Evolutionary conservation across 2,113 vertebrate genomes (phyloP).

Genomic region (Myotis davidii): DNA sequence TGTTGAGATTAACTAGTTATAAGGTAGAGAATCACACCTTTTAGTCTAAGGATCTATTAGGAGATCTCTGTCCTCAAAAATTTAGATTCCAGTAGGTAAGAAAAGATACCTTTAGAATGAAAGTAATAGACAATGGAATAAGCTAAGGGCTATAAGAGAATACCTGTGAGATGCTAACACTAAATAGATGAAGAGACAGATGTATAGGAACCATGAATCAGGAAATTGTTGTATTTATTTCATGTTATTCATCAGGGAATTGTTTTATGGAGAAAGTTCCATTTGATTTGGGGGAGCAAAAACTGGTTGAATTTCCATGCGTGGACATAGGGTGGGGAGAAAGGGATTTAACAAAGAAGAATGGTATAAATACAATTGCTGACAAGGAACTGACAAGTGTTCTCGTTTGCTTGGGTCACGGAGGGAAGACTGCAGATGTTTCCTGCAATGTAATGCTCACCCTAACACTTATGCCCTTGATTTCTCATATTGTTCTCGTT

Average conservation of each 20-base stretch:
- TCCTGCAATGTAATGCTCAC: fast-evolving
- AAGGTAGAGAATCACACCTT: neutral
- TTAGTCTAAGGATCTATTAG: neutral
- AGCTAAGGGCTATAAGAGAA: neutral
- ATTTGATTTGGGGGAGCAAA: neutral
- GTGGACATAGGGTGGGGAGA: neutral
- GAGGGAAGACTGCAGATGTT: neutral
- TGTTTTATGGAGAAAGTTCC: neutral
- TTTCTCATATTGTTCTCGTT: neutral
- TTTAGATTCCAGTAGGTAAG: neutral
- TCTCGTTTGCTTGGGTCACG: neutral
- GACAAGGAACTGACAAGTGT: neutral
- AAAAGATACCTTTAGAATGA: neutral
- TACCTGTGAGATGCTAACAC: neutral
- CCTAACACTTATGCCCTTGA: fast-evolving
- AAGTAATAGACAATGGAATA: neutral
- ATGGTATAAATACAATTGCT: fast-evolving
- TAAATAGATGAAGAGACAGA: neutral
- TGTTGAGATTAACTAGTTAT: neutral
- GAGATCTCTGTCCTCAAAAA: conserved; percentile 2
- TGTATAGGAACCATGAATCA: neutral
- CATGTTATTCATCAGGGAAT: neutral
- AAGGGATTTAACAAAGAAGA: neutral
- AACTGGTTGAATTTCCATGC: neutral
- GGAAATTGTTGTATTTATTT: neutral